A percentile compares a stretch with the other conserved stretches of the same genome.
Conservation (phyloP, 2,797 vertebrate species). For the Pangasius larnaudii region DNA sequence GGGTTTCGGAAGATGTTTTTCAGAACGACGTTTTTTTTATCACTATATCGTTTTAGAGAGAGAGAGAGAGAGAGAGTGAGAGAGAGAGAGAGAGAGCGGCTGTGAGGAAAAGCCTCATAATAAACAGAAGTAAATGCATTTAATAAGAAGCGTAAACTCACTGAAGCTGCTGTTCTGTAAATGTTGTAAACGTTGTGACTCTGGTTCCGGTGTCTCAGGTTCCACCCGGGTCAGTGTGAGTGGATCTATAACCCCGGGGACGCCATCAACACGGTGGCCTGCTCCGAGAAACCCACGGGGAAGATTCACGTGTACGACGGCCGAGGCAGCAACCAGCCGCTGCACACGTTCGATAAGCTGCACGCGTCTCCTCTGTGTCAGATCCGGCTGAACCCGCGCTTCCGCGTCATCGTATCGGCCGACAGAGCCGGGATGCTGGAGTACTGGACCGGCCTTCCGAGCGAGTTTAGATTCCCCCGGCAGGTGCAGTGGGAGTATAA, state of each 20-base stretch:
- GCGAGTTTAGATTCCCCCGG: constrained; percentile 91
- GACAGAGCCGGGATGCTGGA: constrained; percentile 97
- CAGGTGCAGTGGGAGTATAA: constrained; percentile 94
- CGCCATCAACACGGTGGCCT: constrained; percentile 93
- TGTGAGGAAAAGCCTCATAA: neutral
- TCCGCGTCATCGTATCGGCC: constrained; percentile 89
- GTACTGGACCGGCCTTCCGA: constrained; percentile 94
- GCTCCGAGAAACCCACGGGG: constrained; percentile 94
- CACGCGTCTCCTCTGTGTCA: constrained; percentile 88
- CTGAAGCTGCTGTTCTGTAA: neutral
- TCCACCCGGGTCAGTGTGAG: constrained; percentile 91
- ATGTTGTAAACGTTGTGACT: neutral
- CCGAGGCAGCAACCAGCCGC: constrained; percentile 85
- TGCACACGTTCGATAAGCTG: constrained; percentile 92
- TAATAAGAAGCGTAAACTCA: neutral
- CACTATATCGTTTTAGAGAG: no score
- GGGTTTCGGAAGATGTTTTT: no score
- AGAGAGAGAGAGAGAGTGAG: no score
- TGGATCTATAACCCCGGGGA: constrained; percentile 98
- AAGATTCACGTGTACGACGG: constrained; percentile 97
- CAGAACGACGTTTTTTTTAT: no score
- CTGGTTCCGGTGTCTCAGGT: constrained; percentile 71
- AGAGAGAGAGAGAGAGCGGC: neutral
- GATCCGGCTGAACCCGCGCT: constrained; percentile 88
- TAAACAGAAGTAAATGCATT: neutral